Base-by-base conservation (phyloP, 2,113 vertebrate genomes). In the Cathartes aura region DNA sequence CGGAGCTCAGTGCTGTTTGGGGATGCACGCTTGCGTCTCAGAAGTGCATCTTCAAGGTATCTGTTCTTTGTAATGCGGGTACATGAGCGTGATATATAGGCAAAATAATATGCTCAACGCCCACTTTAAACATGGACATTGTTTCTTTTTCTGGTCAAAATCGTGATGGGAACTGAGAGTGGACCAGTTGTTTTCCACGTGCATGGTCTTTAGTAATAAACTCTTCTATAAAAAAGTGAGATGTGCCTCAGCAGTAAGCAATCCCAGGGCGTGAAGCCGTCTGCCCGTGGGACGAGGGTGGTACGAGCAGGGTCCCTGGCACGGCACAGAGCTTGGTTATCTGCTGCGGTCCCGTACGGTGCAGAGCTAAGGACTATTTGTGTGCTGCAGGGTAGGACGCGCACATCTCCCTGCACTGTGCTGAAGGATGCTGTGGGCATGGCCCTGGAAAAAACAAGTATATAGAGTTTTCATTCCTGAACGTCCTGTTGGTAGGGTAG, bases 291-390 rank as follows among this genome's bases (percentile, higher is more conserved):
- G n/a, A 22, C 8, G 19, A 50, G 36, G 32, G 47, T 13, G 20
- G 40, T 40, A 40, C 1, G 2, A 66, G 12, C 50, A 47, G 23
- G 42, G 32, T 76, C 71, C 34, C 15, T 0, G 0, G 82, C 45
- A 63, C 2, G 0, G 6, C 12, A 5, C 3, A 3, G 36, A 50
- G 15, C 60, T 53, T 22, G 36, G 12, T 40, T 87, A 32, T 18
- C 22, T n/a, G 16, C 86, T 14, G 20, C 4, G 2, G 43, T 81
- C 43, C 73, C 2, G 1, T 45, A 5, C 0, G 1, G 12, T 13
- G 19, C 12, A 2, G 30, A 72, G 30, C 12, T n/a, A 15, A 29
- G 36, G 60, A 18, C 14, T 27, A 1, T 47, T 26, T n/a, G 45
- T 14, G 38, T 30, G 32, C 59, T 1, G 4, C 16, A 0, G 9